Evolutionary conservation across 2,797 vertebrate species (phyloP).

Genomic region (Myoxocephalus aenaeus): DNA sequence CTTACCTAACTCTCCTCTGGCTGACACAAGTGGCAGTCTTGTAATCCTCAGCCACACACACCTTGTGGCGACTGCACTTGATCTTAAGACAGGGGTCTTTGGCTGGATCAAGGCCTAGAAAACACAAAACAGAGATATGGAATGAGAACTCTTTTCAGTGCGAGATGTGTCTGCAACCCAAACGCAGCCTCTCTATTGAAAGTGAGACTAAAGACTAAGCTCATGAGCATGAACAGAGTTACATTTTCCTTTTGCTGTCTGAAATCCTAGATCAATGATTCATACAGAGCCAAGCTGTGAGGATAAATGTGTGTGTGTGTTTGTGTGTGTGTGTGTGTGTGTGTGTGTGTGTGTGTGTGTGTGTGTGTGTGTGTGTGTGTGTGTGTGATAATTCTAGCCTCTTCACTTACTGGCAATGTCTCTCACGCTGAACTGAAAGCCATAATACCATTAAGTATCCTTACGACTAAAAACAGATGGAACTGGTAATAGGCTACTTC

Average conservation of each 20-base stretch:
- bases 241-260: conserved; percentile 37
- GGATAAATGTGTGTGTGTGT: background rate
- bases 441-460: conserved; percentile 69
- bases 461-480: conserved; percentile 78
- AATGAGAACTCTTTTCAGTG: background rate
- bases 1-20: conserved; percentile 93
- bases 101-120: conserved; percentile 90
- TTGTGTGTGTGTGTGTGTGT: conserved; percentile 5
- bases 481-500: conserved; percentile 58
- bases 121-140: conserved; percentile 29
- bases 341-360: conserved; percentile 1
- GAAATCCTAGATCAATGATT: conserved; percentile 20
- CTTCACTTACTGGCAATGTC: conserved; percentile 22
- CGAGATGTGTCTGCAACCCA: background rate
- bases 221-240: background rate
- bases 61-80: conserved; percentile 96
- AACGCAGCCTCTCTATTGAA: conserved; percentile 13
- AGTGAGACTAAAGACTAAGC: conserved; percentile 22
- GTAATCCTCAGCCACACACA: conserved; percentile 92
- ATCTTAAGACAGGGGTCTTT: conserved; percentile 97
- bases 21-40: conserved; percentile 93
- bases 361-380: conserved; percentile 1
- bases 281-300: conserved; percentile 12
- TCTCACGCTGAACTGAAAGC: conserved; percentile 46
- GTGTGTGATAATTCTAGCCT: conserved; percentile 19